Evolutionary conservation across 1,140 invertebrate genomes (phyloP).

Genomic region (Melanaphis sacchari): DNA sequence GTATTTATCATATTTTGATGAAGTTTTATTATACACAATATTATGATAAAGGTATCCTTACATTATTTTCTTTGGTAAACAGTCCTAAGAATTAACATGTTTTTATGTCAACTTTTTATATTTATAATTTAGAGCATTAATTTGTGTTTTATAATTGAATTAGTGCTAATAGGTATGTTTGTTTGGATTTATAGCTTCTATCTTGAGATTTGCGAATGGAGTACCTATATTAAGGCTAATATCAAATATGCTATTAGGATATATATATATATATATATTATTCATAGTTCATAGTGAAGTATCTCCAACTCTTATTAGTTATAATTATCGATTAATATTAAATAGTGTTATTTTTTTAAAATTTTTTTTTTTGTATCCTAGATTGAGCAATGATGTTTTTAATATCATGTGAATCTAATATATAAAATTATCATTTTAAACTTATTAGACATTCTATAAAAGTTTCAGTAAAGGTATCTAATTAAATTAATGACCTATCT

Average conservation of each 20-base stretch:
- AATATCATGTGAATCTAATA: background rate
- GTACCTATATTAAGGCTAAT: background rate
- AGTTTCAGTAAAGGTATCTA: background rate
- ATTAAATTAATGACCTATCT: background rate
- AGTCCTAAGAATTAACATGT: background rate
- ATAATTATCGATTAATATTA: background rate
- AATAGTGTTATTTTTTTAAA: background rate
- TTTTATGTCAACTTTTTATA: background rate
- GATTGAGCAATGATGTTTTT: background rate
- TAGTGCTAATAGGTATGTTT: background rate
- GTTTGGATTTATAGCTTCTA: background rate
- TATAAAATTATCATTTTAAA: background rate
- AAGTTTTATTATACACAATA: background rate
- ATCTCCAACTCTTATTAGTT: background rate
- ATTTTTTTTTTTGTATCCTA: background rate
- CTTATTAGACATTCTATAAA: background rate
- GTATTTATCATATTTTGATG: background rate
- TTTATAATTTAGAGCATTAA: background rate
- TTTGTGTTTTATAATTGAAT: background rate
- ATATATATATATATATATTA: background rate
- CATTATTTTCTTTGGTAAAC: background rate
- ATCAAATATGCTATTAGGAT: background rate
- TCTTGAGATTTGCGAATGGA: background rate
- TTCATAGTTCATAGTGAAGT: background rate
- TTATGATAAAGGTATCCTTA: background rate